Conservation (phyloP, 2,797 vertebrate genomes). For the Champsocephalus esox region DNA sequence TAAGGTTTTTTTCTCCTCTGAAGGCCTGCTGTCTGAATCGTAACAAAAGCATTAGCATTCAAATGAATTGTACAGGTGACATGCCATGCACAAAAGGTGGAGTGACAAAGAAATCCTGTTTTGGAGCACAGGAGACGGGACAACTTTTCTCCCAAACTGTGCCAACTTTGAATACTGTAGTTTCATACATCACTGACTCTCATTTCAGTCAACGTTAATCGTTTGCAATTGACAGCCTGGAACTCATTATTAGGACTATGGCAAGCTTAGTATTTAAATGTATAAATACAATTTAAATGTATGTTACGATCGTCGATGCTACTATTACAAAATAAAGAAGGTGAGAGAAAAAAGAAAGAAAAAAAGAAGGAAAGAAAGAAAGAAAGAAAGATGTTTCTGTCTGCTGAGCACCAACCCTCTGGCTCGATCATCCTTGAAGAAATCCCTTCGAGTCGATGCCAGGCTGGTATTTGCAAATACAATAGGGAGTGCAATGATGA, state of each 20-base stretch:
- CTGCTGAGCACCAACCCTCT: conserved; percentile 40
- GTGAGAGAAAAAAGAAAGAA: conserved; percentile 5
- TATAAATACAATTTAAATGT: conserved; percentile 19
- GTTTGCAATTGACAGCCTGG: conserved; percentile 57
- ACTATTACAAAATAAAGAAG: not conserved
- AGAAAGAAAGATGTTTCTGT: conserved; percentile 12
- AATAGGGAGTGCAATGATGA: conserved; percentile 31
- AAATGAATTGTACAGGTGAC: conserved; percentile 77
- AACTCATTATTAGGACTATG: conserved; percentile 67
- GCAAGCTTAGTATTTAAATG: conserved; percentile 26
- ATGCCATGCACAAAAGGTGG: conserved; percentile 63
- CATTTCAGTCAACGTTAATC: conserved; percentile 61
- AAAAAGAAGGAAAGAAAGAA: conserved; percentile 3
- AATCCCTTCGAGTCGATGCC: conserved; percentile 44
- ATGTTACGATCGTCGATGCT: not conserved
- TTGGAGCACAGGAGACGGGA: conserved; percentile 27
- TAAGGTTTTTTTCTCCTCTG: not conserved
- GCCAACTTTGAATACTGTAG: conserved; percentile 39
- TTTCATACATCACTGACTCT: conserved; percentile 69
- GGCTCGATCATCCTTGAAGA: conserved; percentile 59
- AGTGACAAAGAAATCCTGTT: conserved; percentile 50
- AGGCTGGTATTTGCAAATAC: conserved; percentile 20
- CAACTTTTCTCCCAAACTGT: conserved; percentile 45
- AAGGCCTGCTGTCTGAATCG: conserved; percentile 27
- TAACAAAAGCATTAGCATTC: conserved; percentile 67